Evolutionary conservation across 2,797 vertebrate species (phyloP).

Genomic region (Synanceia verrucosa): DNA sequence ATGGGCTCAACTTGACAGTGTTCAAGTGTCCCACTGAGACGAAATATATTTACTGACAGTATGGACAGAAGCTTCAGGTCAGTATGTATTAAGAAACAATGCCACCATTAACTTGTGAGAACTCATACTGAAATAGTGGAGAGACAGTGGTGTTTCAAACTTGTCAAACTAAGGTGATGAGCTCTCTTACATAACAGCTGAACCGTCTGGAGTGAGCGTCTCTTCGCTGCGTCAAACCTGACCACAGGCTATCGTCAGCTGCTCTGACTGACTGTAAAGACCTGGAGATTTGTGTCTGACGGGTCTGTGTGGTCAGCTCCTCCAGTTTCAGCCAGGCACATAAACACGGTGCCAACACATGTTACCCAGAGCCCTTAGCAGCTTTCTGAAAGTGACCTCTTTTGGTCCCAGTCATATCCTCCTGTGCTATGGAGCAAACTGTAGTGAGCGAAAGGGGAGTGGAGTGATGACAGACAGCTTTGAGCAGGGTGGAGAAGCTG

Average conservation of each 20-base stretch:
- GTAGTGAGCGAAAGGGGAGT: background rate
- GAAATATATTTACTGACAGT: rapidly evolving
- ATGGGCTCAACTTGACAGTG: no score
- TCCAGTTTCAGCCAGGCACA: constrained; percentile 33
- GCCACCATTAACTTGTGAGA: background rate
- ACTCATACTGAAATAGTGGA: background rate
- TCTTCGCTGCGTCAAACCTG: constrained; percentile 4
- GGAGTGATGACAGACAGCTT: background rate
- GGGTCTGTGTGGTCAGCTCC: constrained; percentile 20
- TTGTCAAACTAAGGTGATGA: background rate
- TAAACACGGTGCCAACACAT: background rate
- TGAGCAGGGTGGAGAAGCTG: background rate
- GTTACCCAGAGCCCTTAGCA: background rate
- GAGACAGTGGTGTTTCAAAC: background rate
- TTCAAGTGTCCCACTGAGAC: no score
- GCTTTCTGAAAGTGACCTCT: background rate
- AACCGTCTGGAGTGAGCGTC: background rate
- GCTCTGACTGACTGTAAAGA: background rate
- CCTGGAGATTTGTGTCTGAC: constrained; percentile 6
- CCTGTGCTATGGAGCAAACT: background rate
- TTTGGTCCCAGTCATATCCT: background rate
- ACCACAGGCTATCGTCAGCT: constrained; percentile 1
- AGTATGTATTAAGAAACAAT: background rate
- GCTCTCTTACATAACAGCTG: constrained; percentile 14
- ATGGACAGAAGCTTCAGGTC: background rate